Base-by-base conservation (phyloP, 1,140 invertebrate genomes). In the Geopemphigus sp. region DNA sequence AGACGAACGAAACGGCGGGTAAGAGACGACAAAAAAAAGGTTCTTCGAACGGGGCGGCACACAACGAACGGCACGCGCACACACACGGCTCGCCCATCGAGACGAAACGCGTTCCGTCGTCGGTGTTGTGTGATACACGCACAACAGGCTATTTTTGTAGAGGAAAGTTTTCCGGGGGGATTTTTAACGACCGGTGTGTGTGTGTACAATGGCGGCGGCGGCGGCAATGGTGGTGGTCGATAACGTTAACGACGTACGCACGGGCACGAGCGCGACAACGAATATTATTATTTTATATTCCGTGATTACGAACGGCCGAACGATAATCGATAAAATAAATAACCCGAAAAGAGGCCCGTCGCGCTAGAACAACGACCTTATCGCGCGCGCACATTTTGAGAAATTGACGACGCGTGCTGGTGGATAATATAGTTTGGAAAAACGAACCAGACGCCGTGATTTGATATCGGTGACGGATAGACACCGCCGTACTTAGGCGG, bases 121-220 rank as follows among this genome's bases (percentile, higher is more conserved):
- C 70, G 24, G 8, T 12, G 47, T 14, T 15, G 19, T 24, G 14
- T n/a, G n/a, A n/a, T n/a, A n/a, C n/a, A 39, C 32, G 32, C 8
- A 39, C 32, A 39, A 39, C 32, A 39, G 29, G 26, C 29, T 74
- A 59, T 74, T 74, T 74, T 15, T 22, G 53, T 74, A 56, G 11
- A 50, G 11, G 47, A 45, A 32, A 74, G 54, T 57, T 74, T 74
- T 57, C n/a, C 5, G 19, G 53, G 22, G 72, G 54, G 54, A 8
- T 39, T 74, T 74, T 74, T 73, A 54, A 73, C 66, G 66, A 68
- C 45, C 45, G 53, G 47, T 50, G 47, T 50, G 12, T n/a, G n/a
- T n/a, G n/a, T n/a, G n/a, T n/a, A 39, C 32, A 39, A n/a, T n/a
- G n/a, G n/a, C 11, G 47, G 47, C 47, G 47, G 47, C 47, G 47